These are phyloP conservation scores for Euzetes globulus DNA, from an alignment of 2,888 invertebrate genomes.

Conservation along the genomic window DNA sequence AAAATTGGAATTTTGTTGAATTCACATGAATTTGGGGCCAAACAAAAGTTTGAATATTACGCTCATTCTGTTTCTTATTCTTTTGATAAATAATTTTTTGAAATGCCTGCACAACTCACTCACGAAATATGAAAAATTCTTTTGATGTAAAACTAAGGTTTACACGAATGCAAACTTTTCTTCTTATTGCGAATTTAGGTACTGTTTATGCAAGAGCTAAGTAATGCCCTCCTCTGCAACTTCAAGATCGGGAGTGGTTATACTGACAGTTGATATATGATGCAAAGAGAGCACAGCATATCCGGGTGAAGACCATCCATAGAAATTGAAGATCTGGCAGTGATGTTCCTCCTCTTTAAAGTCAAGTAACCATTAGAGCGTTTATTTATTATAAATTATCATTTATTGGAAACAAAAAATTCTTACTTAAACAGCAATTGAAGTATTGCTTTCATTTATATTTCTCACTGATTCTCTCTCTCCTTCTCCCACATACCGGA, in stretches of 20 bases:
- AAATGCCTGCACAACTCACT: constrained; percentile 10
- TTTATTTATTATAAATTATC: constrained; percentile 27
- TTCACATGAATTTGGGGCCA: constrained; percentile 10
- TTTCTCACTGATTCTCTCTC: background rate
- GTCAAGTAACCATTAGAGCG: constrained; percentile 17
- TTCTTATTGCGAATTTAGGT: background rate
- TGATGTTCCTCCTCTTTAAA: constrained; percentile 24
- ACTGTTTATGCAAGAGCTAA: constrained; percentile 22
- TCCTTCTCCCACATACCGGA: constrained; percentile 15
- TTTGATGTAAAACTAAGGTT: background rate
- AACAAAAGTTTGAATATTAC: constrained; percentile 8
- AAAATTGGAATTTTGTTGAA: background rate
- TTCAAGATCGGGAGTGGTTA: constrained; percentile 21
- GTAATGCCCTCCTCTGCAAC: constrained; percentile 18
- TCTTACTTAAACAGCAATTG: background rate
- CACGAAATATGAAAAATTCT: constrained; percentile 16
- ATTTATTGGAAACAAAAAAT: constrained; percentile 15
- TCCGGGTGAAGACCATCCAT: constrained; percentile 29
- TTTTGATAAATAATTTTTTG: background rate
- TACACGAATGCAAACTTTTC: constrained; percentile 16
- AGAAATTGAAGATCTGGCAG: constrained; percentile 4
- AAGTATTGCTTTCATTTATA: constrained; percentile 13
- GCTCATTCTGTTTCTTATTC: background rate
- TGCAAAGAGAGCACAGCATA: constrained; percentile 1
- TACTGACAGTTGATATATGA: constrained; percentile 27